Conservation (phyloP, 2,888 invertebrate species). For the Neria commutata region DNA sequence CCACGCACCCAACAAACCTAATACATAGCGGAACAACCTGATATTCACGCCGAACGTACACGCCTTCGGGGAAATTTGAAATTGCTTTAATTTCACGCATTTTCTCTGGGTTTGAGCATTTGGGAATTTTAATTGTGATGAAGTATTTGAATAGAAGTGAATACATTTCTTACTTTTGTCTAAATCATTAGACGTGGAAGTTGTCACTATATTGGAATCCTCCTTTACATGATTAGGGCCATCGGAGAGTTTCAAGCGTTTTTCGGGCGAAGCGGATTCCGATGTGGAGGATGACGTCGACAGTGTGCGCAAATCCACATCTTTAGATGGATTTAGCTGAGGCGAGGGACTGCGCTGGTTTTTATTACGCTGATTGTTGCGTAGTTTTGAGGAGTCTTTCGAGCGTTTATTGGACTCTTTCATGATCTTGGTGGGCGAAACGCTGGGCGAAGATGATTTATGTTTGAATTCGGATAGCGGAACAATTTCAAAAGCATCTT, state of each 20-base stretch:
- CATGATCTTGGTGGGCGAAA: conserved; percentile 48
- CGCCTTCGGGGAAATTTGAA: conserved; percentile 31
- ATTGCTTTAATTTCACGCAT: neutral
- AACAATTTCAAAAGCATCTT: conserved; percentile 41
- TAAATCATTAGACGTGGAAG: conserved; percentile 46
- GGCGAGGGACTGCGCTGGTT: conserved; percentile 54
- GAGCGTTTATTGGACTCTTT: conserved; percentile 48
- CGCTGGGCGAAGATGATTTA: conserved; percentile 49
- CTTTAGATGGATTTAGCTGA: conserved; percentile 31
- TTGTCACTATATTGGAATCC: neutral
- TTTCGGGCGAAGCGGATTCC: conserved; percentile 36
- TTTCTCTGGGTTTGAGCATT: neutral
- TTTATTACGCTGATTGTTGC: conserved; percentile 28
- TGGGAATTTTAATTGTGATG: neutral
- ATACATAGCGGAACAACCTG: too few species aligned
- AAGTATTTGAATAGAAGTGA: conserved; percentile 21
- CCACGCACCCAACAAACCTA: too few species aligned
- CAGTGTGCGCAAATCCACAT: conserved; percentile 48
- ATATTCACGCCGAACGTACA: conserved; percentile 31
- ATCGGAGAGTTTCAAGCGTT: conserved; percentile 17
- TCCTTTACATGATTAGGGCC: neutral
- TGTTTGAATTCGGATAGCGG: conserved; percentile 42
- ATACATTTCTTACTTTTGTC: conserved; percentile 60
- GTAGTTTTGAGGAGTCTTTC: conserved; percentile 37
- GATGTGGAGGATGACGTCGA: conserved; percentile 11